These are phyloP conservation scores for Ptyas mucosa DNA, from an alignment of 2,113 vertebrate species.

Conservation along the genomic window DNA sequence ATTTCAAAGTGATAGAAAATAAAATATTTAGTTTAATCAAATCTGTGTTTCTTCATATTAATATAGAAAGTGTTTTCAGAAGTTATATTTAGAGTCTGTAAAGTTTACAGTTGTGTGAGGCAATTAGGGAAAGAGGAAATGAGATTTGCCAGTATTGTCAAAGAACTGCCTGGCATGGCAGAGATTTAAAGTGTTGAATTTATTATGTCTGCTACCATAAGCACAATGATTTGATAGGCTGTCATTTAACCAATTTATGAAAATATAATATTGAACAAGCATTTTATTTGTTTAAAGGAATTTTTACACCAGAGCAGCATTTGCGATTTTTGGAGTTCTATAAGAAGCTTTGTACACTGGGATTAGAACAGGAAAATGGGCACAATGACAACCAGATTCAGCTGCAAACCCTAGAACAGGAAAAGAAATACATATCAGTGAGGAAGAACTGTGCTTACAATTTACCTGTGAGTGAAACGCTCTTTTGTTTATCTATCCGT, in stretches of 20 bases:
- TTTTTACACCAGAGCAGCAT: constrained; percentile 89
- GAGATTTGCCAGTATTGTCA: background rate
- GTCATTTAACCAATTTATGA: background rate
- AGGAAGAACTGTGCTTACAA: constrained; percentile 95
- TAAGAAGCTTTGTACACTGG: constrained; percentile 84
- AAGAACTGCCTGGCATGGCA: background rate
- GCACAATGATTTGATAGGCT: background rate
- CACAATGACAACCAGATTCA: constrained; percentile 79
- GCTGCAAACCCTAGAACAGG: constrained; percentile 78
- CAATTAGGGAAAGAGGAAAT: background rate
- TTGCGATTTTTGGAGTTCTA: constrained; percentile 88
- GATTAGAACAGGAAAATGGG: constrained; percentile 85
- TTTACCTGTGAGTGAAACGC: constrained; percentile 78
- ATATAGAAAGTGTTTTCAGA: background rate
- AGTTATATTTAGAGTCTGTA: background rate
- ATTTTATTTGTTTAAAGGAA: constrained; percentile 67
- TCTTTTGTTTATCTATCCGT: constrained; percentile 3
- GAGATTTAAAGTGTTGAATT: background rate
- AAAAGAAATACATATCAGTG: constrained; percentile 82
- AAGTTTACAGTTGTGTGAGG: background rate
- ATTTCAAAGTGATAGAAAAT: background rate
- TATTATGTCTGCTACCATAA: background rate
- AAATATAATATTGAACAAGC: background rate
- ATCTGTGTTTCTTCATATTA: background rate
- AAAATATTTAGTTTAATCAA: background rate